A percentile compares a stretch with the other conserved stretches of the same genome.
phyloP scores from a whole-genome alignment of 2,113 vertebrate species.

The Salvelinus sp. region DNA sequence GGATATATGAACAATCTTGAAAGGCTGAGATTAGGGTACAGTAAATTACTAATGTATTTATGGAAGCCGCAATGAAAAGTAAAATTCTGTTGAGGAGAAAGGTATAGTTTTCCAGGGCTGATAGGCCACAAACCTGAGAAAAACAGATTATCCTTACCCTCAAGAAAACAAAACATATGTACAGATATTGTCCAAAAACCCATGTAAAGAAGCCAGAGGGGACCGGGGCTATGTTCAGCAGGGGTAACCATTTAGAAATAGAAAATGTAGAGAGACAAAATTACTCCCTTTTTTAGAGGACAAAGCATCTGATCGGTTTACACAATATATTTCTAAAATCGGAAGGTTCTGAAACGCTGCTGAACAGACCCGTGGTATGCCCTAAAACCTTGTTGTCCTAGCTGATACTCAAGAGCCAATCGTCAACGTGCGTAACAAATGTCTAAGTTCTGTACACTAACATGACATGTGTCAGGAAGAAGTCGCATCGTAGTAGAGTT shows the following conservation, averaged over 20 bases:
- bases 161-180: conserved; percentile 43
- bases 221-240: neutral
- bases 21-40: conserved; percentile 11
- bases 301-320: neutral
- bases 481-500: too few species aligned
- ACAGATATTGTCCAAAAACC: neutral
- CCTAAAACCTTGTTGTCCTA: neutral
- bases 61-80: neutral
- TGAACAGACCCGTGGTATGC: neutral
- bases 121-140: conserved; percentile 68
- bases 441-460: conserved; percentile 6
- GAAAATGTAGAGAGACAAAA: neutral
- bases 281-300: neutral
- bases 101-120: conserved; percentile 59
- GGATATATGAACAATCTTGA: conserved; percentile 21
- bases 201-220: conserved; percentile 20
- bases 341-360: neutral
- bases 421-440: neutral
- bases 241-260: too few species aligned
- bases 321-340: neutral
- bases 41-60: too few species aligned
- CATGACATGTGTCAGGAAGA: neutral
- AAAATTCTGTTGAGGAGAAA: conserved; percentile 43
- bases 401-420: neutral
- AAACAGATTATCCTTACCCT: conserved; percentile 50